A percentile compares a stretch with the other conserved stretches of the same genome.
phyloP scores from a whole-genome alignment of 2,797 vertebrate genomes.

The Brachyalestes nurse region DNA sequence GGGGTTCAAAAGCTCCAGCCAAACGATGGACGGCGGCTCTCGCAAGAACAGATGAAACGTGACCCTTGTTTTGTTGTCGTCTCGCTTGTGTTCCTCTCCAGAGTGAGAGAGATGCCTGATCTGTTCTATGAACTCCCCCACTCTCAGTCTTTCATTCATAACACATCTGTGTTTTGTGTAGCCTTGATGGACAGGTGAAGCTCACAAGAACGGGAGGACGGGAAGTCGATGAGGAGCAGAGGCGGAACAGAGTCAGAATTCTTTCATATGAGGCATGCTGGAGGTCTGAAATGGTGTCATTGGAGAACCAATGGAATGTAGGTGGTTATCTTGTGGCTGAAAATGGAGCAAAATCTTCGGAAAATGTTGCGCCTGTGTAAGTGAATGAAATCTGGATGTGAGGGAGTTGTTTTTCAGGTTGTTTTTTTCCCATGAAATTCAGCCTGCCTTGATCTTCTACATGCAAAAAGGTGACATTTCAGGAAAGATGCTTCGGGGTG shows the following conservation, averaged over 20 bases:
- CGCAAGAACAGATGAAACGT: slow-evolving; percentile 81
- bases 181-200: slow-evolving; percentile 36
- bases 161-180: slow-evolving; percentile 55
- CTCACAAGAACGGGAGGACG: slow-evolving; percentile 46
- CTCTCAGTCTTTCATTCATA: slow-evolving; percentile 52
- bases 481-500: slow-evolving; percentile 30
- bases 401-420: slow-evolving; percentile 6
- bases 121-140: slow-evolving; percentile 55
- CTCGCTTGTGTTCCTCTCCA: slow-evolving; percentile 58
- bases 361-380: not conserved
- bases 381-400: not conserved
- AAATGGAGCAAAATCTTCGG: slow-evolving; percentile 11
- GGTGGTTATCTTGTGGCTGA: not conserved
- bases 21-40: slow-evolving; percentile 62
- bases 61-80: slow-evolving; percentile 35
- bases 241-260: not conserved
- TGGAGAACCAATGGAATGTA: not conserved
- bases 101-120: slow-evolving; percentile 55
- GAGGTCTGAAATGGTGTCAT: not conserved
- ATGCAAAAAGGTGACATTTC: slow-evolving; percentile 42
- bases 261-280: not conserved
- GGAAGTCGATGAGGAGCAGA: slow-evolving; percentile 8
- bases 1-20: slow-evolving; percentile 61
- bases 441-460: slow-evolving; percentile 3
- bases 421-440: slow-evolving; percentile 10